A percentile compares a stretch with the other conserved stretches of the same genome.
Conservation (phyloP, 2,113 vertebrate species). For the Neopipo cinnamomea region DNA sequence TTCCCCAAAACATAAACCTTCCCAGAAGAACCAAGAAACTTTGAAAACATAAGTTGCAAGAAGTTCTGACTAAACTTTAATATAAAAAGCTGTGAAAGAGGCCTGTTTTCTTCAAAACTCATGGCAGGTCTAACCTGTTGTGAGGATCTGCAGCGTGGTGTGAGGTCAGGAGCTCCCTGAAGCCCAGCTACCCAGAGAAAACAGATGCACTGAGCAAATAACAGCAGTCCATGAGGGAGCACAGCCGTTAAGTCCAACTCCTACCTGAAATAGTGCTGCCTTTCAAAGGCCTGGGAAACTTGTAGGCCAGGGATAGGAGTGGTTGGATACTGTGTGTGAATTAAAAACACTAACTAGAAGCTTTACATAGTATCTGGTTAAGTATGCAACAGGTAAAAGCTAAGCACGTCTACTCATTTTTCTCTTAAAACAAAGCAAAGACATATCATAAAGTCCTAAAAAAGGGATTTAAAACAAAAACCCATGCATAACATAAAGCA, state of each 20-base stretch:
- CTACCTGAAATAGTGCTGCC: not conserved
- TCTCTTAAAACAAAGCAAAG: not conserved
- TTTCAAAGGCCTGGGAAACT: not conserved
- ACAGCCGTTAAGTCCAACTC: not conserved
- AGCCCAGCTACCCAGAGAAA: not conserved
- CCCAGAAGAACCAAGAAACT: not conserved
- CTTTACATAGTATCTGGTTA: not conserved
- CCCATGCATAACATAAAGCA: not conserved
- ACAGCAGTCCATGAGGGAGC: not conserved
- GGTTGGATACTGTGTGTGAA: not conserved
- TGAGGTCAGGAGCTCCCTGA: not conserved
- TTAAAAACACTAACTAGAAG: not conserved
- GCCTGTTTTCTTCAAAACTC: not conserved
- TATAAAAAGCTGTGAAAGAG: not conserved
- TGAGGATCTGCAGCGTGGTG: not conserved
- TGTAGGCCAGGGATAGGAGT: not conserved
- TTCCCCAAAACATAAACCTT: not conserved
- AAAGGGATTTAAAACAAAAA: not conserved
- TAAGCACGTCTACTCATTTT: not conserved
- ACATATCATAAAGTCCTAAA: not conserved
- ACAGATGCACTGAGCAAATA: not conserved
- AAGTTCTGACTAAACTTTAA: not conserved
- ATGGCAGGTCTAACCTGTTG: not conserved
- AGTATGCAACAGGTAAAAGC: not conserved
- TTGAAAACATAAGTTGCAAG: not conserved